Conservation (phyloP, 2,888 invertebrate genomes). For the Neoscelio sp. region DNA sequence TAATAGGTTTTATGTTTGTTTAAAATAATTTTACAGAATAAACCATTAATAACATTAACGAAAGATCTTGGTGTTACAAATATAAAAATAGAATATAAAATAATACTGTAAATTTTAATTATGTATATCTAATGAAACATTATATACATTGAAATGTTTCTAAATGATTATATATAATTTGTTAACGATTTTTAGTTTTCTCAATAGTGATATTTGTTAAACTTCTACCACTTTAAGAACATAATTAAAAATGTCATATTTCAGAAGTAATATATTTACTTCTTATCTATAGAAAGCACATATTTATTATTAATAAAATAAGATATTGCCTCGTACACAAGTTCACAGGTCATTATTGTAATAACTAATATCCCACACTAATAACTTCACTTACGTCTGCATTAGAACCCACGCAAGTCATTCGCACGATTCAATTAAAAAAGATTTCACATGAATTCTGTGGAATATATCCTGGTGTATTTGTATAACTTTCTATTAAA, state of each 20-base stretch:
- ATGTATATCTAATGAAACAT: too few relatives aligned
- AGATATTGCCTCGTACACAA: constrained; percentile 21
- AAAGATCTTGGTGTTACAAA: too few relatives aligned
- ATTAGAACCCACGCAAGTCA: constrained; percentile 53
- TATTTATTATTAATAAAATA: constrained; percentile 22
- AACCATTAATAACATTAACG: constrained; percentile 17
- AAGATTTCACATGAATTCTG: constrained; percentile 50
- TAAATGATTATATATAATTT: too few relatives aligned
- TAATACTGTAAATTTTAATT: too few relatives aligned
- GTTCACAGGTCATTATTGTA: constrained; percentile 57
- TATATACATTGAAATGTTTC: too few relatives aligned
- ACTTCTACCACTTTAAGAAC: too few relatives aligned
- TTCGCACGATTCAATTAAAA: constrained; percentile 52
- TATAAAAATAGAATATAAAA: too few relatives aligned
- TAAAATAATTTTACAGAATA: not conserved
- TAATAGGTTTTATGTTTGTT: constrained; percentile 10
- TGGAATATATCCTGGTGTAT: constrained; percentile 29
- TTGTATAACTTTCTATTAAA: constrained; percentile 33
- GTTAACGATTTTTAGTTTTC: too few relatives aligned
- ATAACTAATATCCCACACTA: constrained; percentile 58
- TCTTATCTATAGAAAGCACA: constrained; percentile 36
- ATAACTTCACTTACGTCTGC: constrained; percentile 45
- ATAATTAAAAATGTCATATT: too few relatives aligned
- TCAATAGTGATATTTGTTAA: too few relatives aligned
- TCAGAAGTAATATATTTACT: constrained; percentile 19